Evolutionary conservation across 64 coral and sea anemone species (phyloP), one percentile per base, ranked within the genome.

Genomic region (Exaiptasia diaphana): DNA sequence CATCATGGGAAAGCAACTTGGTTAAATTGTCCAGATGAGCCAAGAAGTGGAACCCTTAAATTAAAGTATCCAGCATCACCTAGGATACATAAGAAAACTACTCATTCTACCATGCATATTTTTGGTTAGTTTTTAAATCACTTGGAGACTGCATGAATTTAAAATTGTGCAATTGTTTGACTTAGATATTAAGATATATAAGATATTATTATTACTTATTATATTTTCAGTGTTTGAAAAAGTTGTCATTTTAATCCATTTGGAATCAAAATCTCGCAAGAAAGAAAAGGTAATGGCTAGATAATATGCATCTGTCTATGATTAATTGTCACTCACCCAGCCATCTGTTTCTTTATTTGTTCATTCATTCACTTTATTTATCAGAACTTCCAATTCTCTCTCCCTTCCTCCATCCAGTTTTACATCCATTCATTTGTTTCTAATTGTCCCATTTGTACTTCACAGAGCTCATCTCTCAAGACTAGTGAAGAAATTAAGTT

Each of bases 1-100:
- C 89, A 92, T 80, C 89, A 99, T 69, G 90, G 90, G 68, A 99
- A 99, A 41, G 84, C 71, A 23, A 83, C 75, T 18, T 99, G 95
- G 95, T 74, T 99, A 11, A 99, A 99, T 54, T 99, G 89, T 48
- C 95, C 95, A 29, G 95, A 99, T 40, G 90, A 91, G 6, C 41
- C 86, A 20, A 73, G 75, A 9, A 88, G 79, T 63, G 90, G 90
- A 53, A 87, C 90, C 27, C 85, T 94, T 0, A 94, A 94, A 73
- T 32, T 82, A 74, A 63, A 50, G 63, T 76, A 84, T 57, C 85
- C 90, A 18, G 86, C 81, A 56, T 83, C 95, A 15, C 85, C 75
- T 5, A 67, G 81, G 58, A 49, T 75, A 50, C 73, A 48, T 18
- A 93, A 92, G 38, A 92, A 88, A 80, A 77, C 50, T 13, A 74